Percentiles rank a stretch among this genome's conserved stretches.
Conservation (phyloP, 1,140 invertebrate species). For the roundworm (Caenorhabditis elegans) region DNA sequence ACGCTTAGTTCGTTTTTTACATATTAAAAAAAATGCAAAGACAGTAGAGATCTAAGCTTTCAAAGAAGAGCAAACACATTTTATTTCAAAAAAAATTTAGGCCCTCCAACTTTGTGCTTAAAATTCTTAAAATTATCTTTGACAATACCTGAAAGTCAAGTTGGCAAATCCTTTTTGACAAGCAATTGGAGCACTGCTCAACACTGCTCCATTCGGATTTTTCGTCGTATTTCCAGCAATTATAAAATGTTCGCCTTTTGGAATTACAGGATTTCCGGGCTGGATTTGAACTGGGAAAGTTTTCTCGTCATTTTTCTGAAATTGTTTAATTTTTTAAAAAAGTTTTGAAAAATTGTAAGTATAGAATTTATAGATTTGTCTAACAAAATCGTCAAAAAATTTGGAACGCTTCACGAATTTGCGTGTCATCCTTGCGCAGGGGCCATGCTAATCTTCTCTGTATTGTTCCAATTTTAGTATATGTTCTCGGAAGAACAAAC, state of each 20-base stretch:
- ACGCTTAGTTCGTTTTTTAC: too few relatives aligned
- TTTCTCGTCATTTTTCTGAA: conserved; percentile 46
- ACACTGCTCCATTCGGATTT: conserved; percentile 41
- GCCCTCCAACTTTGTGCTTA: too few relatives aligned
- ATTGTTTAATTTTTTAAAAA: background rate
- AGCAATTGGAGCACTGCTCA: conserved; percentile 47
- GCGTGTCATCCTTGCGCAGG: conserved; percentile 88
- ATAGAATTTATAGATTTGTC: too few relatives aligned
- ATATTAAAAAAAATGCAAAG: too few relatives aligned
- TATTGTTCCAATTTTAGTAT: conserved; percentile 77
- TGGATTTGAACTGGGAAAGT: conserved; percentile 46
- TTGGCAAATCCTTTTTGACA: conserved; percentile 48
- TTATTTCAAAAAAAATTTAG: too few relatives aligned
- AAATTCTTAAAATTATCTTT: too few relatives aligned
- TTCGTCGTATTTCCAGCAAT: conserved; percentile 51
- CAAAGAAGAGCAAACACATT: too few relatives aligned
- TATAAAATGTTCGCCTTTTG: conserved; percentile 43
- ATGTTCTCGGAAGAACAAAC: conserved; percentile 41
- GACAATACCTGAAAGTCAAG: conserved; percentile 46
- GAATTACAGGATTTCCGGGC: conserved; percentile 35
- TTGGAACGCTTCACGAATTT: conserved; percentile 83
- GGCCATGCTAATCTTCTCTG: conserved; percentile 90
- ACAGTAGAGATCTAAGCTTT: too few relatives aligned
- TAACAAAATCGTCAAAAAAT: too few relatives aligned
- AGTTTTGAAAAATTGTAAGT: too few relatives aligned